Evolutionary conservation across 2,888 invertebrate species (phyloP).

Genomic region (Phengaris arion): DNA sequence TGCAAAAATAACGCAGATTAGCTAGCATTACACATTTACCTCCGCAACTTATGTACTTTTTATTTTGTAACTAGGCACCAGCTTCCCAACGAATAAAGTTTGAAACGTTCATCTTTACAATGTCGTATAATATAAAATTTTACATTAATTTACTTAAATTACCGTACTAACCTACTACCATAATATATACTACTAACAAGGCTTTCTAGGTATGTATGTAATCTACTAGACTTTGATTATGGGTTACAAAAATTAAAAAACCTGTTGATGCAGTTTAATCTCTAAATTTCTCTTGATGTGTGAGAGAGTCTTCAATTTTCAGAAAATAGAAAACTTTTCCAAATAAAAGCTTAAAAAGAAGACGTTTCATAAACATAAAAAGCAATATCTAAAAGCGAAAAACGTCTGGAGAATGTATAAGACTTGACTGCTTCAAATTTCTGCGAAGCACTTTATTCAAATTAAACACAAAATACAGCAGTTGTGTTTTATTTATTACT

Average conservation of each 20-base stretch:
- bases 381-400: background rate
- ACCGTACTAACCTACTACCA: no score
- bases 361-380: background rate
- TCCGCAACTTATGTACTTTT: conserved; percentile 11
- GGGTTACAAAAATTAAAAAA: no score
- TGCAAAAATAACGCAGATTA: conserved; percentile 19
- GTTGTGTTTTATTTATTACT: conserved; percentile 12
- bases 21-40: conserved; percentile 14
- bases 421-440: conserved; percentile 1
- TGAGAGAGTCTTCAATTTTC: no score
- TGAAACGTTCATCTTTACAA: background rate
- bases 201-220: no score
- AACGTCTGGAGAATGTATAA: background rate
- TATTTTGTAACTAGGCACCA: conserved; percentile 6
- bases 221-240: no score
- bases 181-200: no score
- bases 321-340: background rate
- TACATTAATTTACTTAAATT: background rate
- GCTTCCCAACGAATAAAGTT: background rate
- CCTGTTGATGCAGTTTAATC: background rate
- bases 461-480: conserved; percentile 23
- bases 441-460: conserved; percentile 14
- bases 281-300: no score
- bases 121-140: background rate
- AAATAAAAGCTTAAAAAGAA: background rate